A percentile compares a stretch with the other conserved stretches of the same genome.
Evolutionary conservation across 2,888 invertebrate species (phyloP).

Genomic region (Pseudococcus viburni): DNA sequence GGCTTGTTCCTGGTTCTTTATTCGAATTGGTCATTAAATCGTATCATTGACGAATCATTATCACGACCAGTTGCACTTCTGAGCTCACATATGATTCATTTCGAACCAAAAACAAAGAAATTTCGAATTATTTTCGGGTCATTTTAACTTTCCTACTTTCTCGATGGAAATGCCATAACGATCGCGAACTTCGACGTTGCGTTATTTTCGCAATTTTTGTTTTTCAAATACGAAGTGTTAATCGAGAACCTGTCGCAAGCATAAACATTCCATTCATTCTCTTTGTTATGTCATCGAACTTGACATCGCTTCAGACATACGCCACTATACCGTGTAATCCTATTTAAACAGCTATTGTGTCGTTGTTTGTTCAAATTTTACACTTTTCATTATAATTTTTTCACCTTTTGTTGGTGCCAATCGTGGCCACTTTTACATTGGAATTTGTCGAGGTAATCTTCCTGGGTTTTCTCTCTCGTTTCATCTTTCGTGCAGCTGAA

Average conservation of each 20-base stretch:
- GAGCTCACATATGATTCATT: background rate
- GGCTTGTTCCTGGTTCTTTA: background rate
- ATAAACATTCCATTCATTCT: slow-evolving; percentile 19
- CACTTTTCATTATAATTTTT: slow-evolving; percentile 2
- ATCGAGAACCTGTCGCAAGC: background rate
- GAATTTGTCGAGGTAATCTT: background rate
- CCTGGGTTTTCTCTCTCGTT: background rate
- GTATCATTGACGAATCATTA: background rate
- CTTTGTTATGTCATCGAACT: slow-evolving; percentile 35
- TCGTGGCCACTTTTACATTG: background rate
- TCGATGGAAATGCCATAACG: background rate
- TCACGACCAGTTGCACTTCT: too few relatives aligned
- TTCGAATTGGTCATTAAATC: background rate
- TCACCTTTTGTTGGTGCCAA: background rate
- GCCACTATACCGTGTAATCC: background rate
- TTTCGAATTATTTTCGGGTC: too few relatives aligned
- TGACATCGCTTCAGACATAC: background rate
- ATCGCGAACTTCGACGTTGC: background rate
- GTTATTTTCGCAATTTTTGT: background rate
- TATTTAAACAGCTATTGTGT: background rate
- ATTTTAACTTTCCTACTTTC: background rate
- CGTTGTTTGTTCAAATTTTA: slow-evolving; percentile 3
- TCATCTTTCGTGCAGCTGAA: too few relatives aligned
- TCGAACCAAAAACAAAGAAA: too few relatives aligned
- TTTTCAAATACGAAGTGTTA: background rate